phyloP scores from a whole-genome alignment of 2,888 invertebrate species.

The Noctua janthe region DNA sequence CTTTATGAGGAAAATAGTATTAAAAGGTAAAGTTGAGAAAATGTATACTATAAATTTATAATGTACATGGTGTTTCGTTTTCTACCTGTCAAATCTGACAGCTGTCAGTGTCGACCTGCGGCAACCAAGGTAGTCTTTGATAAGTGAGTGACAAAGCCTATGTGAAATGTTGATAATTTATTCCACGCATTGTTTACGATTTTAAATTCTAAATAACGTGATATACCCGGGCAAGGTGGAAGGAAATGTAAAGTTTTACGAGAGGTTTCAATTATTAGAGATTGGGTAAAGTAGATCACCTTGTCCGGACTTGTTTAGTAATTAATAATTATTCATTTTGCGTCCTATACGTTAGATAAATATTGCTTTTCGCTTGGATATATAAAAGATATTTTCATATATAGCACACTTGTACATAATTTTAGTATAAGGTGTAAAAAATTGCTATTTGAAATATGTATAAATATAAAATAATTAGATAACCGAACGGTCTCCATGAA shows the following conservation, averaged over 20 bases:
- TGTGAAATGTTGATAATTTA: conserved; percentile 65
- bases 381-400: conserved; percentile 82
- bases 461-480: conserved; percentile 65
- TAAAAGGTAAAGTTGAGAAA: conserved; percentile 31
- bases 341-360: conserved; percentile 71
- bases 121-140: conserved; percentile 57
- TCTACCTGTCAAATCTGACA: conserved; percentile 64
- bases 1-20: conserved; percentile 35
- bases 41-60: conserved; percentile 60
- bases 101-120: conserved; percentile 60
- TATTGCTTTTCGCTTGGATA: conserved; percentile 74
- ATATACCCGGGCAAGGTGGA: conserved; percentile 66
- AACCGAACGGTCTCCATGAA: conserved; percentile 73
- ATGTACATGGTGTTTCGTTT: conserved; percentile 62
- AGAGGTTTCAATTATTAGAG: conserved; percentile 65
- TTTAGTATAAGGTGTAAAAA: conserved; percentile 83
- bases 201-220: conserved; percentile 70
- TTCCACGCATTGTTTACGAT: conserved; percentile 71
- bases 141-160: conserved; percentile 57
- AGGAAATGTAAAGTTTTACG: conserved; percentile 54
- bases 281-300: conserved; percentile 45
- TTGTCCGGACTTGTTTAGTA: conserved; percentile 65
- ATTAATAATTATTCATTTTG: conserved; percentile 72
- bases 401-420: conserved; percentile 84
- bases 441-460: conserved; percentile 77